Evolutionary conservation across 2,797 vertebrate genomes (phyloP).

Genomic region (Phataginus tricuspis): DNA sequence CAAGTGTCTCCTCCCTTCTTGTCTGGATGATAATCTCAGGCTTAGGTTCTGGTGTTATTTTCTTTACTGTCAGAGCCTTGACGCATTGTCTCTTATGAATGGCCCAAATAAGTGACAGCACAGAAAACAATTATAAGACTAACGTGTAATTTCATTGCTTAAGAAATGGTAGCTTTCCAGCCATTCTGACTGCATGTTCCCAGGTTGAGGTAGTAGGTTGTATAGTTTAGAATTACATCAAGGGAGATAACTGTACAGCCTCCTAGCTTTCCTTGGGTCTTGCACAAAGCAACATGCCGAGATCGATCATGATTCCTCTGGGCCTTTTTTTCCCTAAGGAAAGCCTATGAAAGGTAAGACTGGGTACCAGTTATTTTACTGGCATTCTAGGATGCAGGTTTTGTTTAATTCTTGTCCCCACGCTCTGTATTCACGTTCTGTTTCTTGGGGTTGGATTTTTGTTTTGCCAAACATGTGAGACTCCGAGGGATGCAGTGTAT

Average conservation of each 20-base stretch:
- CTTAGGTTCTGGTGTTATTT: slow-evolving; percentile 34
- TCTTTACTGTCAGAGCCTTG: background rate
- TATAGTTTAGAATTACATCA: slow-evolving; percentile 99
- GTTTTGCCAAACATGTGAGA: background rate
- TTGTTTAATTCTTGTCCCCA: slow-evolving; percentile 39
- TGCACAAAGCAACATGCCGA: slow-evolving; percentile 86
- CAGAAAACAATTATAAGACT: slow-evolving; percentile 22
- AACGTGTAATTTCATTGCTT: slow-evolving; percentile 65
- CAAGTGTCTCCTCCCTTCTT: background rate
- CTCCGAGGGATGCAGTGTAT: background rate
- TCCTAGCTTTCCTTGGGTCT: slow-evolving; percentile 99
- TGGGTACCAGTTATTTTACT: slow-evolving; percentile 44
- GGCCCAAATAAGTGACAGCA: slow-evolving; percentile 46
- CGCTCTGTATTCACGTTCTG: slow-evolving; percentile 37
- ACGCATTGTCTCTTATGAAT: slow-evolving; percentile 53
- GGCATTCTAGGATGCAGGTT: slow-evolving; percentile 53
- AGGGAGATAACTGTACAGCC: slow-evolving; percentile 99
- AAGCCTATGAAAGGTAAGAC: slow-evolving; percentile 85
- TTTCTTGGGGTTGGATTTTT: slow-evolving; percentile 54
- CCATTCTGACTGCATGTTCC: slow-evolving; percentile 88
- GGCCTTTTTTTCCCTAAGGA: slow-evolving; percentile 76
- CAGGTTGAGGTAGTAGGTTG: slow-evolving; percentile 99
- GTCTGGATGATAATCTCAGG: background rate
- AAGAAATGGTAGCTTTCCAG: slow-evolving; percentile 80
- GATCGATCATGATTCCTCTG: slow-evolving; percentile 78